These are phyloP conservation scores for Isotomurus palustris DNA, from an alignment of 2,888 invertebrate species.

Conservation along the genomic window DNA sequence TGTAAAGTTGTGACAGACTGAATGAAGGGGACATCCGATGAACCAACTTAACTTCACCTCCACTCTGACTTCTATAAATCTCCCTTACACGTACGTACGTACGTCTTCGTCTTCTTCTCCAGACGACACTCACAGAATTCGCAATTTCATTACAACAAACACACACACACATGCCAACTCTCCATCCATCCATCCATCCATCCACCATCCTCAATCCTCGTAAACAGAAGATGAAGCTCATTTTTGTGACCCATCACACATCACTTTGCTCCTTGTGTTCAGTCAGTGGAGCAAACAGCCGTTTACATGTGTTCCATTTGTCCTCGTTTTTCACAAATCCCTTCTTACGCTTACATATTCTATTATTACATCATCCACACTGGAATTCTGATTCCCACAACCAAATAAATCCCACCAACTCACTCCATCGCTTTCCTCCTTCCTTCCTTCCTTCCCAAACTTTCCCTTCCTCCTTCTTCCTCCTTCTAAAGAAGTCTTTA, in stretches of 20 bases:
- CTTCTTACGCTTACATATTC: neutral
- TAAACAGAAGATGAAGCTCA: neutral
- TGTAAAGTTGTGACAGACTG: no score
- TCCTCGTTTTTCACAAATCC: neutral
- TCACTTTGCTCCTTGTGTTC: conserved; percentile 16
- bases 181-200: neutral
- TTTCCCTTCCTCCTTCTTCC: no score
- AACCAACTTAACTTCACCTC: no score
- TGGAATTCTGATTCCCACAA: neutral
- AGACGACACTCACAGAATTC: conserved; percentile 36
- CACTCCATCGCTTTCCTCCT: neutral
- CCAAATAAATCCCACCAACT: neutral
- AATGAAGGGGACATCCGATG: no score
- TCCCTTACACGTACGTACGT: no score
- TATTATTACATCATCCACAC: neutral
- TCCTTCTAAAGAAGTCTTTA: no score
- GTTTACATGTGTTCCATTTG: conserved; percentile 8
- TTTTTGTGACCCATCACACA: neutral
- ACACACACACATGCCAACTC: no score
- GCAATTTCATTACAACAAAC: conserved; percentile 41
- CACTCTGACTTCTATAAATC: no score
- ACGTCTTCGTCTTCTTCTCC: no score
- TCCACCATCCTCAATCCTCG: conserved; percentile 6
- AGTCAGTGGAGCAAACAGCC: conserved; percentile 18
- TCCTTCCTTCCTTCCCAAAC: neutral